Conservation (phyloP, 2,888 invertebrate species). For the Ochropleura leucogaster region DNA sequence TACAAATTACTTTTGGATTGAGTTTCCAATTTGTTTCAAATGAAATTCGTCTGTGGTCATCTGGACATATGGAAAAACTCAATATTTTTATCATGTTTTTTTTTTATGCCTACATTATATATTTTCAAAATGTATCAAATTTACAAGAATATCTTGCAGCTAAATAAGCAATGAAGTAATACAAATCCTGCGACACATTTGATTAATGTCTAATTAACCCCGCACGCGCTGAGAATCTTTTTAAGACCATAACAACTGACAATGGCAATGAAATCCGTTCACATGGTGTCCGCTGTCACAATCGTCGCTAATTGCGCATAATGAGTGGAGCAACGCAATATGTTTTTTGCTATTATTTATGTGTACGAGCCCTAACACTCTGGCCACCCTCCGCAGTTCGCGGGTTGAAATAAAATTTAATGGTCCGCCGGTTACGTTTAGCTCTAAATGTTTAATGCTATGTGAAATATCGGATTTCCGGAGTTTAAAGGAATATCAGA, state of each 20-base stretch:
- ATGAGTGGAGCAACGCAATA: slow-evolving; percentile 88
- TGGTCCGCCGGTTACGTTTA: slow-evolving; percentile 83
- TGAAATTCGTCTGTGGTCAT: neutral
- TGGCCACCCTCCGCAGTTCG: slow-evolving; percentile 81
- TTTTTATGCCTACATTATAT: neutral
- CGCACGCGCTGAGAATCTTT: slow-evolving; percentile 72
- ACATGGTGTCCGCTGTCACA: slow-evolving; percentile 86
- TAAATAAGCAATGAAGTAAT: neutral
- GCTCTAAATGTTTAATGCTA: slow-evolving; percentile 76
- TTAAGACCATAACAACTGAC: slow-evolving; percentile 61
- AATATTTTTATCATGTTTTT: neutral
- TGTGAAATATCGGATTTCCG: slow-evolving; percentile 88
- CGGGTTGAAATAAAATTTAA: slow-evolving; percentile 89
- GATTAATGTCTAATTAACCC: slow-evolving; percentile 55
- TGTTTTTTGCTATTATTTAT: slow-evolving; percentile 89
- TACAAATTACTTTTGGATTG: slow-evolving; percentile 81
- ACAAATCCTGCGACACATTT: neutral
- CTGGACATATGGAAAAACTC: neutral
- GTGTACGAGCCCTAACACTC: slow-evolving; percentile 79
- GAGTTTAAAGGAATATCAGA: slow-evolving; percentile 73
- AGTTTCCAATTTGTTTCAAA: slow-evolving; percentile 47
- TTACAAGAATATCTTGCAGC: neutral
- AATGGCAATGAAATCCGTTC: slow-evolving; percentile 84
- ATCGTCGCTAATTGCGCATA: slow-evolving; percentile 90
- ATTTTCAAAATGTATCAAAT: no score